These are phyloP conservation scores for Merodon equestris DNA, from an alignment of 2,888 invertebrate genomes.

Conservation along the genomic window DNA sequence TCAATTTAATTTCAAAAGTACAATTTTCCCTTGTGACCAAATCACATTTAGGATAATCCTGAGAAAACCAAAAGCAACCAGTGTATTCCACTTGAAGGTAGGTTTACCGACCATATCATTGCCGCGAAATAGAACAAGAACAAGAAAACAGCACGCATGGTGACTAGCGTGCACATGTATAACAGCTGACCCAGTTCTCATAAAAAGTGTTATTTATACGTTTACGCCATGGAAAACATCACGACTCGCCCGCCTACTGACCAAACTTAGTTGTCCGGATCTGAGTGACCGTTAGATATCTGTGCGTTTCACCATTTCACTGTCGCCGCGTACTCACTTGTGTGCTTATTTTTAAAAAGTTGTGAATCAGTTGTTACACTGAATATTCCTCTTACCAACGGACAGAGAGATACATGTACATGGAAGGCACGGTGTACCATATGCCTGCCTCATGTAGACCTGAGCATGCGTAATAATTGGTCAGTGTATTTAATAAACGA, in stretches of 20 bases:
- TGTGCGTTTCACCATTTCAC: background rate
- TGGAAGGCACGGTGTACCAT: too few species aligned
- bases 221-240: conserved; percentile 3
- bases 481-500: conserved; percentile 50
- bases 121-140: conserved; percentile 6
- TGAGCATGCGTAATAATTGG: conserved; percentile 30
- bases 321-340: conserved; percentile 9
- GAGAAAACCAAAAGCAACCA: conserved; percentile 8
- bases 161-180: conserved; percentile 54
- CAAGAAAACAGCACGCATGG: conserved; percentile 14
- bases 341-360: conserved; percentile 10
- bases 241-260: background rate
- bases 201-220: conserved; percentile 29
- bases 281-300: conserved; percentile 54
- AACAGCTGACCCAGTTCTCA: conserved; percentile 61
- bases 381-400: conserved; percentile 37
- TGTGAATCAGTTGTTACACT: conserved; percentile 20
- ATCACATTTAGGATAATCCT: conserved; percentile 38
- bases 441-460: conserved; percentile 7
- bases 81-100: conserved; percentile 61
- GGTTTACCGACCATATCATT: conserved; percentile 48
- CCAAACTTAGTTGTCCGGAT: conserved; percentile 11
- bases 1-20: conserved; percentile 36
- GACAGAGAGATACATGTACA: conserved; percentile 15
- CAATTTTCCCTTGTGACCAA: conserved; percentile 54